These are phyloP conservation scores for Esperia sulphurella DNA, from an alignment of 2,888 invertebrate genomes.

Conservation along the genomic window DNA sequence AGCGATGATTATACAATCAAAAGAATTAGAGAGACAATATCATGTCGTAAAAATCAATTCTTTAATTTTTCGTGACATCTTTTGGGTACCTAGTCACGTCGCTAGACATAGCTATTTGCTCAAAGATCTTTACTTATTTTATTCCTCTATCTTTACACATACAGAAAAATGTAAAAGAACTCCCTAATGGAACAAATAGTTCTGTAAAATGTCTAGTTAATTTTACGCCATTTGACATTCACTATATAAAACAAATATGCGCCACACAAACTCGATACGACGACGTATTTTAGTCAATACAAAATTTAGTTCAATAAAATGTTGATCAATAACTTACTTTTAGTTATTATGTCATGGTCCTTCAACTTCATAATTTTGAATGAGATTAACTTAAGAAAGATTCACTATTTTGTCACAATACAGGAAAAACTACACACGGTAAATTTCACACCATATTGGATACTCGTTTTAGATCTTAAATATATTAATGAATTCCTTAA, in stretches of 20 bases:
- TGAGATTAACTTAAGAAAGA: slow-evolving; percentile 29
- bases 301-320: slow-evolving; percentile 62
- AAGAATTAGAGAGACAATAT: slow-evolving; percentile 74
- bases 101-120: no score
- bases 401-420: no score
- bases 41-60: slow-evolving; percentile 60
- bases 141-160: neutral
- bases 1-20: slow-evolving; percentile 71
- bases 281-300: slow-evolving; percentile 44
- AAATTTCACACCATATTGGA: no score
- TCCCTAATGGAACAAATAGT: neutral
- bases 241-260: slow-evolving; percentile 47
- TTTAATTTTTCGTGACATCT: neutral
- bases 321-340: slow-evolving; percentile 67
- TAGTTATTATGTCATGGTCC: slow-evolving; percentile 61
- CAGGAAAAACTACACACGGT: no score
- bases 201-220: slow-evolving; percentile 1
- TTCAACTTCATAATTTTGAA: slow-evolving; percentile 53
- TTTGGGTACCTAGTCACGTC: neutral
- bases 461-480: no score
- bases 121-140: no score
- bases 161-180: slow-evolving; percentile 5
- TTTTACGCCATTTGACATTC: slow-evolving; percentile 41
- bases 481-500: no score
- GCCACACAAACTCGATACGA: slow-evolving; percentile 40